Evolutionary conservation across 2,797 vertebrate species (phyloP), one percentile per base, ranked within the genome.

Genomic region (Ibycter americanus): DNA sequence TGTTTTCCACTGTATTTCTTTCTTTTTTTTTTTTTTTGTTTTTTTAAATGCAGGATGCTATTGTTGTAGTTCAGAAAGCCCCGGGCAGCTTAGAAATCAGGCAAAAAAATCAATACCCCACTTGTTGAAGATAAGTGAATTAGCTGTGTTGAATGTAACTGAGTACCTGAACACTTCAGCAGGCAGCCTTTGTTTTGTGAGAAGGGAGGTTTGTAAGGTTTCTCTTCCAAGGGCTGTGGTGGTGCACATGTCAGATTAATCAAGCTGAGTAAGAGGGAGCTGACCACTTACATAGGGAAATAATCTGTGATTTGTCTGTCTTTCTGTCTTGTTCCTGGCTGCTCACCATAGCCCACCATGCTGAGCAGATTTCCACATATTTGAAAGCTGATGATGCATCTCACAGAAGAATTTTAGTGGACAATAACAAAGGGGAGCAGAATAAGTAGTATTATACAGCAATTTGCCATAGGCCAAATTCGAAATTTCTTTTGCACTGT

Each of bases 91-190:
- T 97, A 98, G 98, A 98, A 98, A 98, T 98, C 97, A 97, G 97
- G 97, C 95, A 42, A 96, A 98, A 97, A 98, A 98, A 98, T 99
- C 98, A 98, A 98, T 98, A 98, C 97, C 92, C 98, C 97, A 98
- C 98, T 98, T 98, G 98, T 98, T 98, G 98, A 98, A 96, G 97
- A 95, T 97, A 97, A 98, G 98, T 98, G 97, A 98, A 98, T 98
- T 97, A 98, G 98, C 97, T 98, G 97, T 97, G 97, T 98, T 97
- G 98, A 97, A 98, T 98, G 97, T 98, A 98, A 98, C 97, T 14
- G 94, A 98, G 98, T 95, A 98, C 97, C 97, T 98, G 98, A 98
- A 97, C 97, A 96, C 97, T 97, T 89, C 90, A 97, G 95, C 90
- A 97, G 97, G 96, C 97, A 97, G 97, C 92, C 96, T 95, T 98